Evolutionary conservation across 2,113 vertebrate species (phyloP), one percentile per base, ranked within the genome.

Genomic region (Anolis carolinensis): DNA sequence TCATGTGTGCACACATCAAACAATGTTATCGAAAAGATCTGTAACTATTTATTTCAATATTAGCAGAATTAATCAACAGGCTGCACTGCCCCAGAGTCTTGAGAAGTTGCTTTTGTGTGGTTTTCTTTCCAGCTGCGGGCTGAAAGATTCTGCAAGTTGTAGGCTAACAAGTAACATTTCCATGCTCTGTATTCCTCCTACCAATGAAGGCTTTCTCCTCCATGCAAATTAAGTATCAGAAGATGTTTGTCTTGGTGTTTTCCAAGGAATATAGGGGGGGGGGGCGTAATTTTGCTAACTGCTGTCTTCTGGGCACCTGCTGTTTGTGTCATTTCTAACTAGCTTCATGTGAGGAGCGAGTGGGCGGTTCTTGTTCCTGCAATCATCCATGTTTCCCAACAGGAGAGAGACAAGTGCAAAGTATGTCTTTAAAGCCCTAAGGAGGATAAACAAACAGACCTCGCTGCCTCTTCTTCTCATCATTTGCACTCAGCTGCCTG

Each of bases 361-460:
- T 90, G 79, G 89, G 89, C 85, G 88, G 86, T 68, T 84, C 84
- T 91, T 2, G 23, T 89, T 93, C 86, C 81, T 92, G 86, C 81
- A 87, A 76, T 82, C 92, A 91, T 89, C 86, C 83, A 79, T 62
- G 21, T 89, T 93, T 92, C 87, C 86, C 79, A 84, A 91, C 79
- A 87, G 79, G 86, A 88, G 80, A 89, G 83, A 89, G 86, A 81
- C 71, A 92, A 92, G 91, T 30, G 9, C 36, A 71, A n/a, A 27
- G 39, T 52, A 84, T 85, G n/a, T 55, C 81, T 65, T 65, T 2
- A 81, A 81, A 90, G 86, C 0, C 1, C 7, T 74, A 81, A 20
- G 7, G 52, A 2, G 0, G 73, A 79, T 85, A 89, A 82, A 48
- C 0, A 1, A 6, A 27, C 16, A 39, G 0, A 6, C 0, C 76